Evolutionary conservation across 2,113 vertebrate genomes (phyloP), one percentile per base, ranked within the genome.

Genomic region (Microtus pennsylvanicus): DNA sequence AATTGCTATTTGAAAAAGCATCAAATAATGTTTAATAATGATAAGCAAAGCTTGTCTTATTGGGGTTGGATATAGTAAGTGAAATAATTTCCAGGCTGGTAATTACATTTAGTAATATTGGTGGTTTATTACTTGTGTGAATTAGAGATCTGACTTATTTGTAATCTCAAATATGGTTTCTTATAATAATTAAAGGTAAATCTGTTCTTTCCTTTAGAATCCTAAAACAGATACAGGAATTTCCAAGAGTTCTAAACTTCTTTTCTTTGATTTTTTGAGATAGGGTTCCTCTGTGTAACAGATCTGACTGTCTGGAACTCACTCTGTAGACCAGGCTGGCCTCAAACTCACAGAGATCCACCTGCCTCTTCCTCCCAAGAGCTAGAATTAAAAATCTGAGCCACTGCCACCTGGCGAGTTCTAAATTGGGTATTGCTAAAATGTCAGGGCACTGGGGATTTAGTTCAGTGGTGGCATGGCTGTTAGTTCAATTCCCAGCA

Each of bases 131-230:
- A 52, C 47, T 67, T 58, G 33, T 91, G 35, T 87, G 69, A n/a
- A 76, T 94, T 63, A 96, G 55, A 89, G 78, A 82, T 85, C 30
- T 75, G 74, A 22, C 52, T 58, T 74, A 74, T 93, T 87, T 90
- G 7, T 96, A 26, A 87, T 95, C 47, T 95, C 47, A 90, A 78
- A 61, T 80, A 33, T 30, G 74, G 89, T 63, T 38, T 17, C 22
- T 96, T 67, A 55, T 72, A 83, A 63, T 91, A 96, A 91, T 91
- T 90, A 45, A 65, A 92, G 52, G 33, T 82, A 82, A 95, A 93
- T 94, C 50, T 75, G 63, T 87, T 74, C 33, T 74, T 55, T 75
- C 22, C 38, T 85, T 93, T 77, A 33, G 42, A 86, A 86, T 95
- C 50, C 28, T 89, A 50, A 94, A 90, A 85, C 19, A 90, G 65